Percentiles rank a stretch among this genome's conserved stretches.
These are phyloP conservation scores for Stenurella melanura DNA, from an alignment of 2,888 invertebrate species.

Conservation along the genomic window DNA sequence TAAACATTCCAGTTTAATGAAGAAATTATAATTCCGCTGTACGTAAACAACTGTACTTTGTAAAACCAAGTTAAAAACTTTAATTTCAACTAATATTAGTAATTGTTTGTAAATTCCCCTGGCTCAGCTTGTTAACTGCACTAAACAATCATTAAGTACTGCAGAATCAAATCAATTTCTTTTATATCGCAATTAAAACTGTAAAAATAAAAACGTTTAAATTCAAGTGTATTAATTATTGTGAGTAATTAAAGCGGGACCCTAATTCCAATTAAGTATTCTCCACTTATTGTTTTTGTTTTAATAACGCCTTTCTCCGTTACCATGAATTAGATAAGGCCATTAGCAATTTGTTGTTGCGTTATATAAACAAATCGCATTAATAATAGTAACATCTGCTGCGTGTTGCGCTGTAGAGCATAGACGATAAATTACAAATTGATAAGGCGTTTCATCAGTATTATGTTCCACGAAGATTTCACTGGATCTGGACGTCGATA, in stretches of 20 bases:
- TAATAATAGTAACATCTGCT: constrained; percentile 33
- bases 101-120: not conserved
- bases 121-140: not conserved
- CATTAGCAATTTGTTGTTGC: constrained; percentile 13
- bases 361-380: constrained; percentile 29
- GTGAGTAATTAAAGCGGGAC: not conserved
- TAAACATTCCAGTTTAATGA: not conserved
- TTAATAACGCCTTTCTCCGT: not conserved
- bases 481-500: not conserved
- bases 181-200: not conserved
- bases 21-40: not conserved
- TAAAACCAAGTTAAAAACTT: not conserved
- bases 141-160: not conserved
- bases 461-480: not conserved
- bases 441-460: constrained; percentile 28
- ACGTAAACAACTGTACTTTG: not conserved
- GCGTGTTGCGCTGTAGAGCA: constrained; percentile 18
- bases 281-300: not conserved
- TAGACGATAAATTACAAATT: constrained; percentile 20
- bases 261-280: not conserved
- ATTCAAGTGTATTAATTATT: not conserved
- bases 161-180: constrained; percentile 2
- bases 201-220: not conserved
- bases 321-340: not conserved
- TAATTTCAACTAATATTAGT: constrained; percentile 1